Evolutionary conservation across 2,797 vertebrate genomes (phyloP).

Genomic region (Eospalax fontanierii): DNA sequence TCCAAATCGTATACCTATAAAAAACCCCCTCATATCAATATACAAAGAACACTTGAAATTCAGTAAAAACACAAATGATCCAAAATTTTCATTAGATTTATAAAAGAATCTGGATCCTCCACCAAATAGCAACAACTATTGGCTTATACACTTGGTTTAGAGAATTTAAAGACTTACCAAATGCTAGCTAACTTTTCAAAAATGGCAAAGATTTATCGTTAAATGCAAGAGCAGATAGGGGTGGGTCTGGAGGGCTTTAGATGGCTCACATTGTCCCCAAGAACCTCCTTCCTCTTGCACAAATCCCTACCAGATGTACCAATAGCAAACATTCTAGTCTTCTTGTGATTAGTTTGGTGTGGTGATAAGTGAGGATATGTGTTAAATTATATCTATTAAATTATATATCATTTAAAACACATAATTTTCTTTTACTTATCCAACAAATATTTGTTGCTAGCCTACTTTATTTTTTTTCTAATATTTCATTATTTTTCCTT

Average conservation of each 20-base stretch:
- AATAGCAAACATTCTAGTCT: neutral
- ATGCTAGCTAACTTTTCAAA: slow-evolving; percentile 9
- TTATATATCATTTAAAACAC: too few species aligned
- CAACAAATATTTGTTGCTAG: slow-evolving; percentile 48
- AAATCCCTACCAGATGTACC: neutral
- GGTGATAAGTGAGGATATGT: neutral
- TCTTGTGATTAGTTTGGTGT: neutral
- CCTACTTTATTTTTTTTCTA: too few species aligned
- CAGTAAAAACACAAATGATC: neutral
- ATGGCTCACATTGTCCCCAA: neutral
- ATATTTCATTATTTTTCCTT: too few species aligned
- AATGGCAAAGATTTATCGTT: neutral
- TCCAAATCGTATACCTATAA: too few species aligned
- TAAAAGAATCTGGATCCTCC: neutral
- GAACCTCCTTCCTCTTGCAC: neutral
- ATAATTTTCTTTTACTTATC: neutral
- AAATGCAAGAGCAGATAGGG: neutral
- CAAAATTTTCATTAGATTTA: slow-evolving; percentile 6
- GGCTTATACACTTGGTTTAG: neutral
- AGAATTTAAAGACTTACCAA: slow-evolving; percentile 41
- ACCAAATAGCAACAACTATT: neutral
- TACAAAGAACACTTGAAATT: slow-evolving; percentile 16
- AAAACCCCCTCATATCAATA: too few species aligned
- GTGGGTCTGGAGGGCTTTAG: neutral
- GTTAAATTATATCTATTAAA: too few species aligned